These are phyloP conservation scores for Hyperoplus immaculatus DNA, from an alignment of 2,797 vertebrate genomes.

Conservation along the genomic window DNA sequence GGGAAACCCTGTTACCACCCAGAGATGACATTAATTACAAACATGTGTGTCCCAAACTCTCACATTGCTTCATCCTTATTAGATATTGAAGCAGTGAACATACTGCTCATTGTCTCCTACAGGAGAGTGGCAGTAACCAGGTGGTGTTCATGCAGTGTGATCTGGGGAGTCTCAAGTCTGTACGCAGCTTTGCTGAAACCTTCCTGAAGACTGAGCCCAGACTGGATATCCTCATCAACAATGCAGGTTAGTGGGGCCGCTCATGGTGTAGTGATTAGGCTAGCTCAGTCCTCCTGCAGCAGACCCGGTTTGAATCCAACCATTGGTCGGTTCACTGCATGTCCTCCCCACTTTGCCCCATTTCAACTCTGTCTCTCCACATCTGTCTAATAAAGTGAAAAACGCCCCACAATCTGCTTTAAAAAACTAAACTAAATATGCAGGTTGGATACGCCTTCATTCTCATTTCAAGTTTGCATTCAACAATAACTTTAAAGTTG, in stretches of 20 bases:
- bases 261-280: too few relatives aligned
- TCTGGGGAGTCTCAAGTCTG: slow-evolving; percentile 87
- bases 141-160: slow-evolving; percentile 90
- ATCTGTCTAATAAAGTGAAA: too few relatives aligned
- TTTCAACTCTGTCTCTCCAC: too few relatives aligned
- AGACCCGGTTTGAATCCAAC: too few relatives aligned
- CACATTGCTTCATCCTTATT: not conserved
- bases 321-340: not conserved
- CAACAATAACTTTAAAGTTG: not conserved
- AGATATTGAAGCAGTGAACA: not conserved
- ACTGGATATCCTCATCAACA: slow-evolving; percentile 92
- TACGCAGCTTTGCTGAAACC: slow-evolving; percentile 86
- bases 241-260: slow-evolving; percentile 77
- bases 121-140: slow-evolving; percentile 88
- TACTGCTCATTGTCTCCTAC: not conserved
- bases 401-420: too few relatives aligned
- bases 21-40: not conserved
- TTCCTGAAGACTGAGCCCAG: slow-evolving; percentile 88
- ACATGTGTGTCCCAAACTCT: not conserved
- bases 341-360: too few relatives aligned
- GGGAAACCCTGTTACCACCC: not conserved
- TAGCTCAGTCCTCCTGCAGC: too few relatives aligned
- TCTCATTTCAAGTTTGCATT: not conserved
- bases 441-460: too few relatives aligned
- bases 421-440: too few relatives aligned